Evolutionary conservation across 2,888 invertebrate genomes (phyloP), one percentile per base, ranked within the genome.

Genomic region (Parnassius smintheus): DNA sequence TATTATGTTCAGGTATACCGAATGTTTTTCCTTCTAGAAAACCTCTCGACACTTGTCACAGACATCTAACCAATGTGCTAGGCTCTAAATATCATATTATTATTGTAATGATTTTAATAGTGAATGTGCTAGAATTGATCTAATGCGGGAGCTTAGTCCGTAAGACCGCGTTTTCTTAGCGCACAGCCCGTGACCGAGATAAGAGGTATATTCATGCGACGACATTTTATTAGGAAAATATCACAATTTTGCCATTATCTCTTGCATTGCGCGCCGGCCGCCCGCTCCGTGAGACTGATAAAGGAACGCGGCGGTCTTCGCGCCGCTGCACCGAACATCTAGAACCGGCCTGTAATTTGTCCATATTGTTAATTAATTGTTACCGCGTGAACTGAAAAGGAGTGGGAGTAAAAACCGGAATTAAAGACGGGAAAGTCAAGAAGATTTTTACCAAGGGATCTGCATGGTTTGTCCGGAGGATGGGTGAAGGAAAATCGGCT

Each of bases 231-330:
- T 81, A 85, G 90, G 88, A 88, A 90, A 91, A 86, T 83, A 89
- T 91, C 91, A 90, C 91, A 91, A 91, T 88, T 91, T 91, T 85
- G 79, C 90, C 90, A 89, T 88, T 88, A 86, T 86, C 85, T 82
- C 77, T 80, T 78, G 78, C 77, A 78, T 77, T 81, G 82, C 77
- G 76, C 83, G 77, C 76, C 82, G 76, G 68, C 77, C 77, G 78
- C 77, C 73, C 78, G 83, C 80, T 81, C 82, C 81, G 76, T 67
- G 73, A 75, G 82, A 85, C 86, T 83, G 89, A 88, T 89, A 89
- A 86, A 86, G 84, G 83, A 35, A 35, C 35, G 82, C 82, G 84
- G 78, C 86, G 80, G 83, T 72, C 70, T 81, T 8, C 49, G 49
- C 49, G 49, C 49, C 78, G 75, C 79, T 68, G 67, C 65, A 66